Evolutionary conservation across 2,797 vertebrate genomes (phyloP).

Genomic region (Ficedula albicollis): DNA sequence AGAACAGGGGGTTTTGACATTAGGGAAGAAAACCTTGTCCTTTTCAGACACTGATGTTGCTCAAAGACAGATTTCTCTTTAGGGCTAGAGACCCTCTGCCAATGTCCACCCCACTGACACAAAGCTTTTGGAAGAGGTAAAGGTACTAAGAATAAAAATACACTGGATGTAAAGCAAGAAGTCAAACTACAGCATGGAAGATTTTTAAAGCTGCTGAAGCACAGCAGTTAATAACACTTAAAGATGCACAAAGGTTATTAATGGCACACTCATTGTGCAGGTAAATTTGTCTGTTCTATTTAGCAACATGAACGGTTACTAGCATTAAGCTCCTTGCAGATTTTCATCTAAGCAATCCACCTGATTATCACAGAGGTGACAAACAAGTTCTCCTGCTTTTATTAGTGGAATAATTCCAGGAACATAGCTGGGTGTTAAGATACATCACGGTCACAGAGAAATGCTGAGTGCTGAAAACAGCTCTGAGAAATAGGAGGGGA

Average conservation of each 20-base stretch:
- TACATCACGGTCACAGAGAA: conserved; percentile 8
- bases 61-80: neutral
- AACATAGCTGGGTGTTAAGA: conserved; percentile 12
- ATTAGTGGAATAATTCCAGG: conserved; percentile 22
- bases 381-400: conserved; percentile 36
- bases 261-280: neutral
- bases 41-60: neutral
- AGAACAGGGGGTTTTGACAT: neutral
- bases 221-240: neutral
- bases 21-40: neutral
- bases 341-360: conserved; percentile 9
- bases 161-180: neutral
- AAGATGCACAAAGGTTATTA: neutral
- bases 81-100: neutral
- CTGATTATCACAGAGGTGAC: conserved; percentile 43
- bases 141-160: neutral
- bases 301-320: neutral
- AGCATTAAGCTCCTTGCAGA: neutral
- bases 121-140: neutral
- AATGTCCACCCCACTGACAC: neutral
- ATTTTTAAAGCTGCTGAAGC: neutral
- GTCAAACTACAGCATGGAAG: neutral
- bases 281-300: neutral
- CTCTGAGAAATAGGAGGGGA: neutral
- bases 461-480: neutral